Evolutionary conservation across 2,113 vertebrate species (phyloP).

Genomic region (Amazona guildingii): DNA sequence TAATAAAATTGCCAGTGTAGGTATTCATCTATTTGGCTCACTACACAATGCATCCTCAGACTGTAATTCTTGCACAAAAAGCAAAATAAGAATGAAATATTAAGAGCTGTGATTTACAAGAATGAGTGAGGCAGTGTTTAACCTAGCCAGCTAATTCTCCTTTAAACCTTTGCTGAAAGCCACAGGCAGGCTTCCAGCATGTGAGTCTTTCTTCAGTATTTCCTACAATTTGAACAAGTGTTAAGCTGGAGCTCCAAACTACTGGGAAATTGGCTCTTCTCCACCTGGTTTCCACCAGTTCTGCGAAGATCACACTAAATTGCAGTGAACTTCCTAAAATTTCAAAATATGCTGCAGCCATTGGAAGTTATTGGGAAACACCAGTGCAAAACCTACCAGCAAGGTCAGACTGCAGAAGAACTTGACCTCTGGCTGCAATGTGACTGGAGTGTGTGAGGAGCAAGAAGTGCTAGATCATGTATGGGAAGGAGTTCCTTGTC

Average conservation of each 20-base stretch:
- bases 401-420: not conserved
- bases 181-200: conserved; percentile 1
- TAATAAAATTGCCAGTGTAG: not conserved
- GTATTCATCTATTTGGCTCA: not conserved
- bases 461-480: not conserved
- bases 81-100: not conserved
- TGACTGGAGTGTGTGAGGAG: not conserved
- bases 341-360: not conserved
- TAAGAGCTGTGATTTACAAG: conserved; percentile 18
- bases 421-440: not conserved
- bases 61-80: conserved; percentile 1
- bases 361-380: not conserved
- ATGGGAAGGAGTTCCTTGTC: not conserved
- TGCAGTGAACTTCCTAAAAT: not conserved
- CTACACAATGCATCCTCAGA: not conserved
- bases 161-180: conserved; percentile 27
- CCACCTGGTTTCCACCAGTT: not conserved
- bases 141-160: conserved; percentile 9
- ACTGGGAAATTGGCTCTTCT: not conserved
- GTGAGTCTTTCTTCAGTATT: not conserved
- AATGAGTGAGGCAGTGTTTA: not conserved
- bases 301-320: not conserved
- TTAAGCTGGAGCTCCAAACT: not conserved
- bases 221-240: not conserved
- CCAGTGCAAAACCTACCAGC: not conserved